Conservation (phyloP, 2,888 invertebrate species). For the Dryobota labecula region DNA sequence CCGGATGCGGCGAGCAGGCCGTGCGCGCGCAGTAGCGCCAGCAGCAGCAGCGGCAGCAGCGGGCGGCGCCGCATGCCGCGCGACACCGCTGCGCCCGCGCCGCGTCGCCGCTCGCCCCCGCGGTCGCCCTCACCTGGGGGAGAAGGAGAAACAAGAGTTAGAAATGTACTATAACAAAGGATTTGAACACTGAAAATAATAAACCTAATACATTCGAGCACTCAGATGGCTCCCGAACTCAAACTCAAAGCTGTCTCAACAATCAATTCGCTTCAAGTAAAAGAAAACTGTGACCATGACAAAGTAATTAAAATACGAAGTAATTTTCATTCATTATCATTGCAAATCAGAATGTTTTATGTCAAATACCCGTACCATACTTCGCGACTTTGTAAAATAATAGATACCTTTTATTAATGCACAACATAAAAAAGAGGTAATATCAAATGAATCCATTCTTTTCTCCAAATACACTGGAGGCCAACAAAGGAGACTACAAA, state of each 20-base stretch:
- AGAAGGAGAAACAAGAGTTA: background rate
- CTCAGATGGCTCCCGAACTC: no score
- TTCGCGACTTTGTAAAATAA: background rate
- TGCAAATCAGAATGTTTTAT: no score
- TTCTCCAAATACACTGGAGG: constrained; percentile 30
- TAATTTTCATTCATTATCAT: background rate
- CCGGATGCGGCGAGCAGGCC: constrained; percentile 89
- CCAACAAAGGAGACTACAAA: constrained; percentile 29
- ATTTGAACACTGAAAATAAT: background rate
- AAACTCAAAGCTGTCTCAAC: no score
- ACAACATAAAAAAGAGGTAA: background rate
- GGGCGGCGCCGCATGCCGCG: constrained; percentile 90
- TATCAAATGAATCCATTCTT: constrained; percentile 36
- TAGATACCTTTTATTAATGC: background rate
- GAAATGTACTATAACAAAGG: background rate
- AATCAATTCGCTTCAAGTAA: background rate
- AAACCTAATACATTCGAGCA: background rate
- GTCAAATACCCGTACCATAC: background rate
- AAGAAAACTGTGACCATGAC: background rate
- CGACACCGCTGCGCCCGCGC: constrained; percentile 86
- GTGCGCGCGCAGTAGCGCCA: constrained; percentile 88
- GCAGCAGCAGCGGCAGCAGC: constrained; percentile 89
- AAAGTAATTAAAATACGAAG: background rate
- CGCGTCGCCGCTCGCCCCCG: constrained; percentile 85
- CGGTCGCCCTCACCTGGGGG: constrained; percentile 84